A percentile compares a stretch with the other conserved stretches of the same genome.
These are phyloP conservation scores for Pachyuromys duprasi DNA, from an alignment of 2,797 vertebrate species.

Conservation along the genomic window DNA sequence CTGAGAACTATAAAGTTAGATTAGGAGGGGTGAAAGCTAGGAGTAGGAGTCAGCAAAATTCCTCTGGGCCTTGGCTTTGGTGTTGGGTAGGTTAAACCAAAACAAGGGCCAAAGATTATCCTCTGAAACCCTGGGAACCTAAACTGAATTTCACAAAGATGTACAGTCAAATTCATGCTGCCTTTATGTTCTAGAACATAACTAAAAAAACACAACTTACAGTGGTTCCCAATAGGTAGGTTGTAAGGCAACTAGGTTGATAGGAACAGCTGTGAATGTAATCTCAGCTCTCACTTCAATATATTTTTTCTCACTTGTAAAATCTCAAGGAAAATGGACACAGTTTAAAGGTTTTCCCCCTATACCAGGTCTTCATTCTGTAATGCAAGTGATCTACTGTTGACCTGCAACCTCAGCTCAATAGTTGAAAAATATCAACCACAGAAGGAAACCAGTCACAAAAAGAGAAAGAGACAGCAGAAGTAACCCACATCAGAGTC, in stretches of 20 bases:
- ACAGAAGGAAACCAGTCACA: background rate
- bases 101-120: background rate
- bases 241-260: background rate
- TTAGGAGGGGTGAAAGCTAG: background rate
- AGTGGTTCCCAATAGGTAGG: background rate
- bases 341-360: background rate
- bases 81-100: background rate
- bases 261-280: background rate
- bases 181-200: background rate
- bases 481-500: background rate
- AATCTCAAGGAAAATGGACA: background rate
- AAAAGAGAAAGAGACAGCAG: background rate
- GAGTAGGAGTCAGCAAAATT: background rate
- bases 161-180: constrained; percentile 11
- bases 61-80: background rate
- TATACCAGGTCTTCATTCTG: background rate
- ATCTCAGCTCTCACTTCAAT: background rate
- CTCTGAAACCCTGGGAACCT: background rate
- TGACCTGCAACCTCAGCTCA: background rate
- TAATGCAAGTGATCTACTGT: background rate
- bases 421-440: background rate
- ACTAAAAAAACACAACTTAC: constrained; percentile 19
- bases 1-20: background rate
- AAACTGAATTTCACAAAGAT: background rate
- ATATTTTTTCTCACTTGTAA: background rate